Evolutionary conservation across 2,888 invertebrate species (phyloP).

Genomic region (Neelides folsomi): DNA sequence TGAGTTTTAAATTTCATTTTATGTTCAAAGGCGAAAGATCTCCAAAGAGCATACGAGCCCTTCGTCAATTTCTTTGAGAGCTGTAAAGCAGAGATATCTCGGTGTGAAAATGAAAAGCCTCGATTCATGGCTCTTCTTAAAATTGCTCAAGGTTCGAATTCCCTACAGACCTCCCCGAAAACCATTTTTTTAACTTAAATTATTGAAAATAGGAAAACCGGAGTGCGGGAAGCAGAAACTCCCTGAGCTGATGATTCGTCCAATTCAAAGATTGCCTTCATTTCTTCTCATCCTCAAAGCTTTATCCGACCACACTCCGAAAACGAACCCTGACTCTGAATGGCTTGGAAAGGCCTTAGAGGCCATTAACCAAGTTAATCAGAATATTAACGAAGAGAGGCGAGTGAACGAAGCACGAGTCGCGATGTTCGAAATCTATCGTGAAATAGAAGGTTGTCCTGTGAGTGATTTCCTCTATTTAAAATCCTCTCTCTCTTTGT

Average conservation of each 20-base stretch:
- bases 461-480: conserved; percentile 42
- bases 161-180: neutral
- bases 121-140: conserved; percentile 97
- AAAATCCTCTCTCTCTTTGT: neutral
- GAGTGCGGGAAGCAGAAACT: conserved; percentile 93
- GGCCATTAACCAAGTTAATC: conserved; percentile 22
- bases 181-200: neutral
- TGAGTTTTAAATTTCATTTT: neutral
- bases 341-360: conserved; percentile 29
- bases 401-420: conserved; percentile 89
- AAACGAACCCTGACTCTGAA: conserved; percentile 62
- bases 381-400: conserved; percentile 92
- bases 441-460: conserved; percentile 96
- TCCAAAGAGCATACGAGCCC: conserved; percentile 89
- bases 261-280: conserved; percentile 94
- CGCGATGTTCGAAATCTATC: conserved; percentile 92
- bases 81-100: conserved; percentile 80
- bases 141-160: conserved; percentile 60
- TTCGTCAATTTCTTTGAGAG: conserved; percentile 98
- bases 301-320: conserved; percentile 80
- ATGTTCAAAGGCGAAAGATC: conserved; percentile 52
- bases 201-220: conserved; percentile 45
- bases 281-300: conserved; percentile 89
- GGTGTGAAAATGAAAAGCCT: conserved; percentile 83
- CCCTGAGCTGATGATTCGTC: conserved; percentile 90